phyloP scores from a whole-genome alignment of 1,140 invertebrate genomes.

The Cheumatopsyche charites region DNA sequence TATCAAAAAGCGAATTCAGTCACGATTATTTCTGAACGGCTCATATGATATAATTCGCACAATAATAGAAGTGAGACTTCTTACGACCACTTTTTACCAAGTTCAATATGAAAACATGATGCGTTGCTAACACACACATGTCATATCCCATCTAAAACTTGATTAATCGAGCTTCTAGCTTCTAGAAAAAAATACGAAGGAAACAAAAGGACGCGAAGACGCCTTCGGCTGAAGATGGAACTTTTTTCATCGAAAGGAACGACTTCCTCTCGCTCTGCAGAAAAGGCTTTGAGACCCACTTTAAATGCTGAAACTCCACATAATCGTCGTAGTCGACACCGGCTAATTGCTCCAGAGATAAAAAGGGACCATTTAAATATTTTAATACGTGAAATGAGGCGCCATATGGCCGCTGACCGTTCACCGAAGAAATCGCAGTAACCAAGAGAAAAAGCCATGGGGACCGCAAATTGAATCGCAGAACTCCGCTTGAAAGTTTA shows the following conservation, averaged over 20 bases:
- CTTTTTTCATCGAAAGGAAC: not conserved
- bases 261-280: constrained; percentile 4
- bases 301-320: not conserved
- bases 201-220: not conserved
- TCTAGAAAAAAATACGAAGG: not conserved
- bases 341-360: not conserved
- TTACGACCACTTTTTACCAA: not conserved
- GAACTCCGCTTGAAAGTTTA: not conserved
- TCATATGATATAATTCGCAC: too few species aligned
- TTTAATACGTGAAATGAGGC: constrained; percentile 22
- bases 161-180: constrained; percentile 14
- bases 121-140: constrained; percentile 1
- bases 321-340: not conserved
- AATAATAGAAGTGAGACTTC: too few species aligned
- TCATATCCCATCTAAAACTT: not conserved
- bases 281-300: not conserved
- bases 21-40: too few species aligned
- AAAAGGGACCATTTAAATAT: constrained; percentile 23
- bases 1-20: too few species aligned
- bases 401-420: constrained; percentile 8
- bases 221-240: too few species aligned
- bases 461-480: not conserved
- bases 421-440: not conserved
- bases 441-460: not conserved
- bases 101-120: not conserved